phyloP scores from a whole-genome alignment of 2,797 vertebrate species.

The Borostomias antarcticus region DNA sequence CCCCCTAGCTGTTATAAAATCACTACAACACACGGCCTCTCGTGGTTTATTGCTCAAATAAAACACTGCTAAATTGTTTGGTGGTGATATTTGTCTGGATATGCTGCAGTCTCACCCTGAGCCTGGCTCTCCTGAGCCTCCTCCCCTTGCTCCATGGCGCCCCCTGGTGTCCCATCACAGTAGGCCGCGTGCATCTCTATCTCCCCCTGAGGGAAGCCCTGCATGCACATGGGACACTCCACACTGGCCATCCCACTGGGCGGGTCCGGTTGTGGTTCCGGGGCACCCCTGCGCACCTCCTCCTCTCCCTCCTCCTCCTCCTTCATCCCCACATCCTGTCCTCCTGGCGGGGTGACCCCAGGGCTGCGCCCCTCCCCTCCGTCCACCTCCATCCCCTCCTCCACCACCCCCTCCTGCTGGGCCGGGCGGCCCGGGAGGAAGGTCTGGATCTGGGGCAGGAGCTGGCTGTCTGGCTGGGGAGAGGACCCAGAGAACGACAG shows the following conservation, averaged over 20 bases:
- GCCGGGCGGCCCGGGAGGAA: slow-evolving; percentile 1
- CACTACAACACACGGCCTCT: no score
- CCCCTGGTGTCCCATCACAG: slow-evolving; percentile 82
- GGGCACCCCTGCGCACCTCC: not conserved
- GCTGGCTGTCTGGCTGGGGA: not conserved
- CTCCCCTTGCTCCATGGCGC: slow-evolving; percentile 36
- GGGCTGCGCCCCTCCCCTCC: slow-evolving; percentile 11
- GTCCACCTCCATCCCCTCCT: slow-evolving; percentile 44
- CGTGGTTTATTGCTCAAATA: not conserved
- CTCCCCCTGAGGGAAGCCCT: slow-evolving; percentile 70
- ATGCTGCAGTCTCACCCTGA: slow-evolving; percentile 39
- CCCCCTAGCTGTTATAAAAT: no score
- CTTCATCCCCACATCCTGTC: slow-evolving; percentile 11
- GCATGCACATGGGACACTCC: slow-evolving; percentile 87
- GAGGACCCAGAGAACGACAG: not conserved
- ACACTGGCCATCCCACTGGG: slow-evolving; percentile 57
- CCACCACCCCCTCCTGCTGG: slow-evolving; percentile 19
- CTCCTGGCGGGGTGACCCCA: not conserved
- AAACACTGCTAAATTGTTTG: no score
- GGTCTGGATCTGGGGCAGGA: slow-evolving; percentile 24
- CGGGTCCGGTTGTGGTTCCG: slow-evolving; percentile 31
- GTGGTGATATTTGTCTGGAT: no score
- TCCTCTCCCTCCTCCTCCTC: slow-evolving; percentile 19
- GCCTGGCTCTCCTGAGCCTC: slow-evolving; percentile 13
- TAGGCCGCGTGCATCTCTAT: slow-evolving; percentile 90